Base-by-base conservation (phyloP, 2,888 invertebrate genomes). In the Coelogynopora nodosa region DNA sequence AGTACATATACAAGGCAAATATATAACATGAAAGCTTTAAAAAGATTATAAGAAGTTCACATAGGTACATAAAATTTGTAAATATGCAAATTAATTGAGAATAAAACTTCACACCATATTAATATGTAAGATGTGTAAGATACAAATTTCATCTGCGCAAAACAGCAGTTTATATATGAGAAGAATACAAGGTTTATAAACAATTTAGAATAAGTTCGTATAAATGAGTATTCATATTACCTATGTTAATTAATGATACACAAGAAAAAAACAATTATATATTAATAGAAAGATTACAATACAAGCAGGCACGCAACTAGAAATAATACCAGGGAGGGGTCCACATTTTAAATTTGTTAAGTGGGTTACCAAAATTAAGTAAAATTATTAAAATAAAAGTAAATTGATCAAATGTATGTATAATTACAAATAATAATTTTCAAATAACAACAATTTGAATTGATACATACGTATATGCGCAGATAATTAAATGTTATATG, bases 301-400 rank as follows among this genome's bases (percentile, higher is more conserved):
- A 10, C 18, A 49, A n/a, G 74, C 74, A 74, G 74, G 74, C 2
- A 26, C 74, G 74, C 74, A 74, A 74, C 74, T 74, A 74, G 74
- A 74, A 74, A 74, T 74, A 74, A 74, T 74, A 74, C 74, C 74
- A 74, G 5, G 27, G 74, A 74, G 74, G 74, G 74, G 74, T 74
- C 74, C 74, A 74, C 74, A 74, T 74, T 74, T 74, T 74, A 74
- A 74, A 74, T 13, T 49, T 49, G 49, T 49, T 49, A 49, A 49
- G 49, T 49, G 49, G 5, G 49, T 49, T 10, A 49, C 5, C 49
- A 49, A 74, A 74, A 74, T 74, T 74, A 74, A 74, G 74, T 74
- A 74, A 74, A 23, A 74, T 74, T 74, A 74, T 13, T n/a, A n/a
- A 74, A 26, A 74, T 74, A 5, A 49, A 49, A 49, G 49, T 18